These are phyloP conservation scores for Parasteatoda lunata DNA, from an alignment of 2,888 invertebrate genomes.

Conservation along the genomic window DNA sequence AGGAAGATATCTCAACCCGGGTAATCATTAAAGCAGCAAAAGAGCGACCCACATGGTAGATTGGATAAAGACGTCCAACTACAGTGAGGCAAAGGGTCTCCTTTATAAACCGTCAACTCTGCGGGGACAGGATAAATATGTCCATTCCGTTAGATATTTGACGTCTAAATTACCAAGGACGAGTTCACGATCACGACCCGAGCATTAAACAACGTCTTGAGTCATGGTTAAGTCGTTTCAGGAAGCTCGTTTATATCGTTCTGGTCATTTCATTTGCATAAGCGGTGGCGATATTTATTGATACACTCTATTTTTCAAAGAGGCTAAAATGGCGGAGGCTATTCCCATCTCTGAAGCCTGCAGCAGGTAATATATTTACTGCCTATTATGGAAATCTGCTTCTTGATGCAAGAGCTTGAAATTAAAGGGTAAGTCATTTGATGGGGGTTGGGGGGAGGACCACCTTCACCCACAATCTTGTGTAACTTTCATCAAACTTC, in stretches of 20 bases:
- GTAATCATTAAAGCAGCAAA: slow-evolving; percentile 58
- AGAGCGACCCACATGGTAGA: slow-evolving; percentile 50
- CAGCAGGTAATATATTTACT: slow-evolving; percentile 36
- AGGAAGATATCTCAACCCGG: slow-evolving; percentile 39
- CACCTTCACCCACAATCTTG: background rate
- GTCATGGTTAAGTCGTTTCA: slow-evolving; percentile 52
- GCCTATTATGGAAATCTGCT: slow-evolving; percentile 51
- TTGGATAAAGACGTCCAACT: slow-evolving; percentile 38
- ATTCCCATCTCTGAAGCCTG: background rate
- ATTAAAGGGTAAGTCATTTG: slow-evolving; percentile 49
- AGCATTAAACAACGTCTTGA: slow-evolving; percentile 52
- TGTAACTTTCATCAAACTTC: slow-evolving; percentile 9
- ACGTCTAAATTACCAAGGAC: slow-evolving; percentile 47
- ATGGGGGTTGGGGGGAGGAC: background rate
- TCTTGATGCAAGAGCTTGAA: slow-evolving; percentile 36
- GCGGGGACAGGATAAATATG: slow-evolving; percentile 61
- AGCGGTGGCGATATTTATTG: slow-evolving; percentile 63
- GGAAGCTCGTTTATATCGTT: slow-evolving; percentile 44
- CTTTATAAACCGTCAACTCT: background rate
- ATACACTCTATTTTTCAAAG: slow-evolving; percentile 64
- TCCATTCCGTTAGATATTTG: slow-evolving; percentile 18
- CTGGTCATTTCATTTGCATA: slow-evolving; percentile 66
- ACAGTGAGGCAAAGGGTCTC: background rate
- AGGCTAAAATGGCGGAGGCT: background rate
- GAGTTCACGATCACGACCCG: slow-evolving; percentile 5